Evolutionary conservation across 2,113 vertebrate genomes (phyloP), one percentile per base, ranked within the genome.

Genomic region (Thamnaconus septentrionalis): DNA sequence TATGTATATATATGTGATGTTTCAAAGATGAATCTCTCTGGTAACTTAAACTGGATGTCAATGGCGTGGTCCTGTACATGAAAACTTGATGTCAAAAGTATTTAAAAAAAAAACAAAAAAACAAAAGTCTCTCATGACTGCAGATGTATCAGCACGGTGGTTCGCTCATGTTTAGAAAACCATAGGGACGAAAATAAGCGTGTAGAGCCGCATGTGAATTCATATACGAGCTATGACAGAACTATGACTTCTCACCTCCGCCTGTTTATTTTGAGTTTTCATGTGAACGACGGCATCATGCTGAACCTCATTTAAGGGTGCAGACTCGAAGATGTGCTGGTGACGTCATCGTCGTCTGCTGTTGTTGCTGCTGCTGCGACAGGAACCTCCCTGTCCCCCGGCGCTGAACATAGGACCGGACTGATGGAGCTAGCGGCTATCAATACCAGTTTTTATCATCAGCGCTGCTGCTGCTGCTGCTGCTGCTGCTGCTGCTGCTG

Each of bases 41-140:
- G 18, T 31, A 31, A 31, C 74, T 84, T 61, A 79, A 84, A 82
- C 71, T 60, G 60, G 55, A 66, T 79, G 47, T 71, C n/a, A 61
- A 40, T 71, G 31, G 66, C 81, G 73, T 41, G 61, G 78, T 68
- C 50, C 64, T 59, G 52, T 8, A 59, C 41, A 56, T 31, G 75
- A 44, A 80, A 66, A 73, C 52, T 57, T 67, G 65, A 71, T 69
- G 56, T 75, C 51, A 71, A 66, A 76, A 78, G 78, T 83, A 63
- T 86, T 80, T 31, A 31, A 31, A 31, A 31, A 31, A 31, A 31
- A 31, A 31, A 31, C 1, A 31, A 31, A 31, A 31, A 31, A 31
- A 31, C 1, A 64, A 71, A 12, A 58, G 61, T 69, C 54, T 76
- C 47, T 54, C 48, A n/a, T n/a, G 40, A 56, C 65, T 52, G 61